These are phyloP conservation scores for Cranoglanis bouderius DNA, from an alignment of 2,113 vertebrate species.

Conservation along the genomic window DNA sequence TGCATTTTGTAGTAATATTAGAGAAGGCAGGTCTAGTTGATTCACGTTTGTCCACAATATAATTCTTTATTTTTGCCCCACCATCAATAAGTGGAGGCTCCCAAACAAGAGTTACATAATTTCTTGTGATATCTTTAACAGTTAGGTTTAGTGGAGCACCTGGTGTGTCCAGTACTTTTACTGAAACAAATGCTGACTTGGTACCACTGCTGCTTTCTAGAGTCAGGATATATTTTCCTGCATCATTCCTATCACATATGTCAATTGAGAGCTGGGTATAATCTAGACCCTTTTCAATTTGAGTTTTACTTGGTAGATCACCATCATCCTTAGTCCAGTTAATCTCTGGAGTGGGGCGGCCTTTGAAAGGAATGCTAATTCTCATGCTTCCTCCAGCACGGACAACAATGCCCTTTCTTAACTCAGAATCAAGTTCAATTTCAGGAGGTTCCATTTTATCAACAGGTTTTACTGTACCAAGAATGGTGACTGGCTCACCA, in stretches of 20 bases:
- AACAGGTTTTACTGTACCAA: conserved; percentile 86
- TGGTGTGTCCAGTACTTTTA: conserved; percentile 95
- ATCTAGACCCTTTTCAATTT: conserved; percentile 84
- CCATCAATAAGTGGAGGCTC: conserved; percentile 94
- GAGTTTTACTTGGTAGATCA: conserved; percentile 86
- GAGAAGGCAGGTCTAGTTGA: conserved; percentile 92
- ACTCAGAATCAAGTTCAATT: conserved; percentile 90
- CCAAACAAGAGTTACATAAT: conserved; percentile 88
- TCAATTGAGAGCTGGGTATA: conserved; percentile 92
- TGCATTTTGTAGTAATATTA: conserved; percentile 89
- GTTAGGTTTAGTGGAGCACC: conserved; percentile 86
- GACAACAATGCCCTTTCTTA: conserved; percentile 92
- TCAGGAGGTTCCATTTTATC: conserved; percentile 94
- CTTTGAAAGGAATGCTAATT: conserved; percentile 92
- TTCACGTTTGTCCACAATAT: conserved; percentile 95
- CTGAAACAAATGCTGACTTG: conserved; percentile 93
- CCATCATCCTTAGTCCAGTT: conserved; percentile 92
- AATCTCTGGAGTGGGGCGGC: conserved; percentile 89
- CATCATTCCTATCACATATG: conserved; percentile 93
- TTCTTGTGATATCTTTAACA: conserved; percentile 90
- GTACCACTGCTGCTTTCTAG: conserved; percentile 90
- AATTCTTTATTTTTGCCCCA: conserved; percentile 92
- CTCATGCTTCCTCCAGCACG: conserved; percentile 89
- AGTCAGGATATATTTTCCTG: conserved; percentile 91
- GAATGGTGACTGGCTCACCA: conserved; percentile 85